Evolutionary conservation across 1,140 invertebrate genomes (phyloP).

Genomic region (Aethina tumida): DNA sequence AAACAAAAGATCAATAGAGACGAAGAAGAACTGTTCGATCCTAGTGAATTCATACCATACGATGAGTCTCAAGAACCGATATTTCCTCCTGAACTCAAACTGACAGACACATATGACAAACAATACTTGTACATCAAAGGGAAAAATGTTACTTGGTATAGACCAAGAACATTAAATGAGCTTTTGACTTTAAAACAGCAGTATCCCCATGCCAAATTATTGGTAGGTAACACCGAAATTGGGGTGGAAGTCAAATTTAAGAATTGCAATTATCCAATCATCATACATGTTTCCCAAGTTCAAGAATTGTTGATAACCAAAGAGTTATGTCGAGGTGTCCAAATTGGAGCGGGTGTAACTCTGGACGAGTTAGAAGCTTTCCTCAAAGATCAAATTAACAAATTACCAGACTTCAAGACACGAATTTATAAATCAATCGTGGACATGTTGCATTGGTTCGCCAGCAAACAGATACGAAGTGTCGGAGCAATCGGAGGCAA

Average conservation of each 20-base stretch:
- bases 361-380: slow-evolving; percentile 59
- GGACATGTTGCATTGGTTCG: slow-evolving; percentile 89
- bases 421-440: slow-evolving; percentile 63
- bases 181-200: slow-evolving; percentile 65
- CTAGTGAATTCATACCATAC: slow-evolving; percentile 64
- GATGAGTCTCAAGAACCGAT: slow-evolving; percentile 85
- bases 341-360: slow-evolving; percentile 70
- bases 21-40: slow-evolving; percentile 48
- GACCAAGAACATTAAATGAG: slow-evolving; percentile 60
- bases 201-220: slow-evolving; percentile 70
- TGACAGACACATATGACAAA: slow-evolving; percentile 51
- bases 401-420: slow-evolving; percentile 50
- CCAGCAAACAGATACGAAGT: slow-evolving; percentile 86
- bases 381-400: slow-evolving; percentile 48
- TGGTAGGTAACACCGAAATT: slow-evolving; percentile 93
- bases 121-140: slow-evolving; percentile 59
- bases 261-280: slow-evolving; percentile 66
- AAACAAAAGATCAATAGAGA: slow-evolving; percentile 30
- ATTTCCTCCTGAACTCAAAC: slow-evolving; percentile 83
- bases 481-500: slow-evolving; percentile 59
- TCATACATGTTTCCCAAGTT: slow-evolving; percentile 68
- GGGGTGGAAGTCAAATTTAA: slow-evolving; percentile 91
- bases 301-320: slow-evolving; percentile 53
- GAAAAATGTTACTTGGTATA: slow-evolving; percentile 63
- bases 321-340: slow-evolving; percentile 47